Conservation (phyloP, 1,140 invertebrate species). For the Euwallacea fornicatus region DNA sequence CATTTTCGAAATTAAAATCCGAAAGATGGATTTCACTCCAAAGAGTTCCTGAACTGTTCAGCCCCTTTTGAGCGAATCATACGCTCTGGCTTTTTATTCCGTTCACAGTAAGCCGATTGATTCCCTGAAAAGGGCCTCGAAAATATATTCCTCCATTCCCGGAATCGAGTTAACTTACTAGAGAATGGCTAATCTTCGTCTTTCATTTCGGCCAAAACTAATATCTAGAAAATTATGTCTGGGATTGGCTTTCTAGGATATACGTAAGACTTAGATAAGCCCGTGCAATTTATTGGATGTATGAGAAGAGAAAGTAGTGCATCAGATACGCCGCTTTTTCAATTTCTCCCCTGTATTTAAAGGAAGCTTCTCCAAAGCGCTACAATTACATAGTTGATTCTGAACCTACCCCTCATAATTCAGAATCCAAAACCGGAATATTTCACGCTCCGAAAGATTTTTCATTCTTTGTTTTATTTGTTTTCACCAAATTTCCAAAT, state of each 20-base stretch:
- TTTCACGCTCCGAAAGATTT: too few species aligned
- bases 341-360: too few species aligned
- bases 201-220: conserved; percentile 12
- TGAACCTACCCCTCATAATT: too few species aligned
- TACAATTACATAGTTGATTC: too few species aligned
- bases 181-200: conserved; percentile 27
- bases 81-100: conserved; percentile 37
- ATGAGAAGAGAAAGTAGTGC: too few species aligned
- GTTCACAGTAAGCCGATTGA: conserved; percentile 37
- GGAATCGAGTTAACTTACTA: conserved; percentile 35
- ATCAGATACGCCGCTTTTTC: too few species aligned
- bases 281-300: too few species aligned
- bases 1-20: conserved; percentile 3
- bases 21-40: conserved; percentile 8
- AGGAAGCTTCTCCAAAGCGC: too few species aligned
- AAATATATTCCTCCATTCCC: conserved; percentile 33
- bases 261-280: too few species aligned
- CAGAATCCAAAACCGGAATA: too few species aligned
- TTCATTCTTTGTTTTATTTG: too few species aligned
- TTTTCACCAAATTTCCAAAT: too few species aligned
- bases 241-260: conserved; percentile 7
- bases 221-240: conserved; percentile 25
- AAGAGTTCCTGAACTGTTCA: conserved; percentile 29
- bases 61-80: conserved; percentile 32
- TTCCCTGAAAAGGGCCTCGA: conserved; percentile 28